Conservation (phyloP, 2,797 vertebrate species). For the Sandelia bainsii region DNA sequence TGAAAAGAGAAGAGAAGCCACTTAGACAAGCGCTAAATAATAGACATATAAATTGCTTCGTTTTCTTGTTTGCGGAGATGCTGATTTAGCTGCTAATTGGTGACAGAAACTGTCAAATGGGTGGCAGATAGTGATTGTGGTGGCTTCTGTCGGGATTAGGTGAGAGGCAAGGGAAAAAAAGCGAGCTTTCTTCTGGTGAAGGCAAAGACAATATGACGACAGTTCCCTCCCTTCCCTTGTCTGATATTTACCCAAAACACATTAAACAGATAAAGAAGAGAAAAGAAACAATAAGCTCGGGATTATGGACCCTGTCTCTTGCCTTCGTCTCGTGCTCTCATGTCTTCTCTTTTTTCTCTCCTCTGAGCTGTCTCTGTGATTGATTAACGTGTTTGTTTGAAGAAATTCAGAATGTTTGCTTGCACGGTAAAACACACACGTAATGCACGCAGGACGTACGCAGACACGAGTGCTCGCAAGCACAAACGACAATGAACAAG, state of each 20-base stretch:
- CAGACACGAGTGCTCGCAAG: slow-evolving; percentile 15
- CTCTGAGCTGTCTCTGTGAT: slow-evolving; percentile 88
- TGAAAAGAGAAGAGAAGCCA: slow-evolving; percentile 80
- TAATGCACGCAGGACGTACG: slow-evolving; percentile 37
- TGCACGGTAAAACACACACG: slow-evolving; percentile 78
- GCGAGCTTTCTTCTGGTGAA: slow-evolving; percentile 89
- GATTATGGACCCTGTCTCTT: slow-evolving; percentile 83
- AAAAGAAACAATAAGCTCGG: slow-evolving; percentile 88
- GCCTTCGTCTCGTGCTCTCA: slow-evolving; percentile 65
- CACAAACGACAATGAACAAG: slow-evolving; percentile 88
- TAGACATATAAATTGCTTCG: slow-evolving; percentile 86
- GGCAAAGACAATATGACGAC: slow-evolving; percentile 88
- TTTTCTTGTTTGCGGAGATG: slow-evolving; percentile 94
- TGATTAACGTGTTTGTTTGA: slow-evolving; percentile 98
- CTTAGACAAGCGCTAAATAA: slow-evolving; percentile 82
- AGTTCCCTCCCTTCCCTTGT: slow-evolving; percentile 82
- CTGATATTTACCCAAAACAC: slow-evolving; percentile 94
- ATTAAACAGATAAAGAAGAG: slow-evolving; percentile 94
- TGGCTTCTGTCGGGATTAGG: slow-evolving; percentile 94
- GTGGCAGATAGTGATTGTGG: slow-evolving; percentile 93
- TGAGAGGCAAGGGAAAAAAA: slow-evolving; percentile 87
- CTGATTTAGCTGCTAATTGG: slow-evolving; percentile 99
- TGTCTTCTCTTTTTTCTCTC: slow-evolving; percentile 60
- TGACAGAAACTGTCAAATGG: slow-evolving; percentile 99
- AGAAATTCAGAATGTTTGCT: slow-evolving; percentile 92